Conservation (phyloP, 2,888 invertebrate genomes). For the Cryptus armator region DNA sequence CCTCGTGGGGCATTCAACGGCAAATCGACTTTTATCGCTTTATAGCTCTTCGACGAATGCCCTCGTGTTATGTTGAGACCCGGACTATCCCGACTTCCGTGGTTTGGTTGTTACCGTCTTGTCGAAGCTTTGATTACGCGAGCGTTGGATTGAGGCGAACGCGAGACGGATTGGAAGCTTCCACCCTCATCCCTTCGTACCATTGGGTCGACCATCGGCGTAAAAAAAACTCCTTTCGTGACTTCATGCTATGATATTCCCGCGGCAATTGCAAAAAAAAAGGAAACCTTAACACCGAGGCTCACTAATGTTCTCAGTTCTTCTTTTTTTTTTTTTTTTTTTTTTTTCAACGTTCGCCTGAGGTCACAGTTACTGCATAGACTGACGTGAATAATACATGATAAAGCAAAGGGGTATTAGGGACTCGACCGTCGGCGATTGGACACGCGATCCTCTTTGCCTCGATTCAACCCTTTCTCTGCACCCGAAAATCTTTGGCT, state of each 20-base stretch:
- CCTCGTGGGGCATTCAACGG: constrained; percentile 71
- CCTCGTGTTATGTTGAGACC: constrained; percentile 17
- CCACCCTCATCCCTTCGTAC: constrained; percentile 26
- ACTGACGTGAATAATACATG: constrained; percentile 62
- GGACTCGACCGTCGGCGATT: constrained; percentile 5
- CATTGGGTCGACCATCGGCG: constrained; percentile 15
- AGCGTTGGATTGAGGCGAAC: constrained; percentile 8
- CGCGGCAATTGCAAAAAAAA: constrained; percentile 19
- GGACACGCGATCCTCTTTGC: constrained; percentile 35
- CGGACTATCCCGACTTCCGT: constrained; percentile 23
- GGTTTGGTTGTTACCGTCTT: constrained; percentile 10
- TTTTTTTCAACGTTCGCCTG: constrained; percentile 30
- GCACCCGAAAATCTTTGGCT: constrained; percentile 17
- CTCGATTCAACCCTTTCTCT: not conserved
- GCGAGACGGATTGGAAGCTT: constrained; percentile 33
- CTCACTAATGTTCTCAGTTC: constrained; percentile 29
- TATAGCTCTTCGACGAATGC: constrained; percentile 71
- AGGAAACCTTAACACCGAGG: constrained; percentile 45
- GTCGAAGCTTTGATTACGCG: not conserved
- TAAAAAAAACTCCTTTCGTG: constrained; percentile 44
- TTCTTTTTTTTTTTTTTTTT: constrained; percentile 27
- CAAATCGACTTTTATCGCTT: constrained; percentile 79
- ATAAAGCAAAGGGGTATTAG: constrained; percentile 40
- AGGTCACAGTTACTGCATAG: constrained; percentile 55
- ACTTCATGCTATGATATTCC: constrained; percentile 50